Evolutionary conservation across 2,113 vertebrate genomes (phyloP).

Genomic region (Hemicordylus capensis): DNA sequence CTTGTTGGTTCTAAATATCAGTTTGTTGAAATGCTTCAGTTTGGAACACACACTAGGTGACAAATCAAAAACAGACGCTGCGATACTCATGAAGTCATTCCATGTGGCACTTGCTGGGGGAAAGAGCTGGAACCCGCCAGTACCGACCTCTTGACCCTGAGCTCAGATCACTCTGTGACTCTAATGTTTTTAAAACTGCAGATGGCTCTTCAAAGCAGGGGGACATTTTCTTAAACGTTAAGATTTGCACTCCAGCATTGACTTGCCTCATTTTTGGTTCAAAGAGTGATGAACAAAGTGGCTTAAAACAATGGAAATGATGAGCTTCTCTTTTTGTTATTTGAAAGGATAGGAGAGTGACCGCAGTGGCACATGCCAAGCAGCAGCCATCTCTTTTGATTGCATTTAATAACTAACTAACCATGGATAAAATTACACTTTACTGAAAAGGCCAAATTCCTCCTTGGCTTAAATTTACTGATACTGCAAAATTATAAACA

Average conservation of each 20-base stretch:
- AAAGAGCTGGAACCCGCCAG: neutral
- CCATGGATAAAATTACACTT: constrained; percentile 67
- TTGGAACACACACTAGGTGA: neutral
- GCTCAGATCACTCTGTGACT: neutral
- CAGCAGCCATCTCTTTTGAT: constrained; percentile 53
- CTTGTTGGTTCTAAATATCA: neutral
- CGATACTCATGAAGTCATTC: neutral
- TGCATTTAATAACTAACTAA: constrained; percentile 70
- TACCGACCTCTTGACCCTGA: neutral
- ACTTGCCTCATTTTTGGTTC: constrained; percentile 48
- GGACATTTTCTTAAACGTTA: constrained; percentile 37
- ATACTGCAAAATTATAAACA: constrained; percentile 61
- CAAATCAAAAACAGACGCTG: neutral
- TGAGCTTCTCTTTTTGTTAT: constrained; percentile 49
- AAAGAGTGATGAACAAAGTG: constrained; percentile 42
- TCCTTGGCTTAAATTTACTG: constrained; percentile 64
- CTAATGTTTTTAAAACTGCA: constrained; percentile 33
- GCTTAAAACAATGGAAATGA: constrained; percentile 49
- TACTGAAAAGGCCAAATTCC: constrained; percentile 69
- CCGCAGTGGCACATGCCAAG: constrained; percentile 59
- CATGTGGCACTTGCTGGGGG: neutral
- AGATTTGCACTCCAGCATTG: constrained; percentile 48
- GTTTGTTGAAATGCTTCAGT: neutral
- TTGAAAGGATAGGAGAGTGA: constrained; percentile 57
- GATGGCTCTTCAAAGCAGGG: constrained; percentile 46